Conservation (phyloP, 2,888 invertebrate species). For the Antheraea yamamai region DNA sequence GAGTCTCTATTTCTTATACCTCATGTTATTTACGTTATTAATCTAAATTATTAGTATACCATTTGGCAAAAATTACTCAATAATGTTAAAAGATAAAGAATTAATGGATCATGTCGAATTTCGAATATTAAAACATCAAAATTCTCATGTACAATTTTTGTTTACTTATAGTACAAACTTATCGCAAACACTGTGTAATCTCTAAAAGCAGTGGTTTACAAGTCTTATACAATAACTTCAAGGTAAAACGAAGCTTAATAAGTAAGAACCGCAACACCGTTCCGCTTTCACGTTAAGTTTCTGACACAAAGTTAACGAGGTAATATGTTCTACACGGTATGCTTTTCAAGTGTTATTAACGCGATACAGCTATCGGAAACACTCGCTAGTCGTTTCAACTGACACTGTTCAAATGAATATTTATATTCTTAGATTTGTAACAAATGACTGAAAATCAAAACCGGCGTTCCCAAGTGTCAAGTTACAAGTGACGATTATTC, state of each 20-base stretch:
- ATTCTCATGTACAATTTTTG: neutral
- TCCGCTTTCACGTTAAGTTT: conserved; percentile 45
- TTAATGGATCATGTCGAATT: neutral
- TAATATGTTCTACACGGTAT: conserved; percentile 46
- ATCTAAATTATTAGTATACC: too few species aligned
- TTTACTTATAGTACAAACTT: neutral
- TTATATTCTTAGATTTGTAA: neutral
- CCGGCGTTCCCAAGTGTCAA: neutral
- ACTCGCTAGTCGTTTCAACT: conserved; percentile 42
- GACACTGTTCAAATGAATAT: conserved; percentile 34
- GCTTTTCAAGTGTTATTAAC: conserved; percentile 53
- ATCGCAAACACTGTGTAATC: conserved; percentile 11
- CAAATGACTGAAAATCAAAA: neutral
- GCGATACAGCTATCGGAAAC: conserved; percentile 39
- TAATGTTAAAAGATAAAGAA: too few species aligned
- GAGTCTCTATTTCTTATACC: too few species aligned
- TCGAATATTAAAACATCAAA: neutral
- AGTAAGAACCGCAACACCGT: conserved; percentile 58
- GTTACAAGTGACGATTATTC: neutral
- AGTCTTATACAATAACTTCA: conserved; percentile 33
- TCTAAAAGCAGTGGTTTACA: conserved; percentile 19
- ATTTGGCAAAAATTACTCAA: too few species aligned
- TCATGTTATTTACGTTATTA: too few species aligned
- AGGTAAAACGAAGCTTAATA: conserved; percentile 64
- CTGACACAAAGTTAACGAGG: conserved; percentile 47